Base-by-base conservation (phyloP, 2,888 invertebrate genomes). In the Zygaena filipendulae region DNA sequence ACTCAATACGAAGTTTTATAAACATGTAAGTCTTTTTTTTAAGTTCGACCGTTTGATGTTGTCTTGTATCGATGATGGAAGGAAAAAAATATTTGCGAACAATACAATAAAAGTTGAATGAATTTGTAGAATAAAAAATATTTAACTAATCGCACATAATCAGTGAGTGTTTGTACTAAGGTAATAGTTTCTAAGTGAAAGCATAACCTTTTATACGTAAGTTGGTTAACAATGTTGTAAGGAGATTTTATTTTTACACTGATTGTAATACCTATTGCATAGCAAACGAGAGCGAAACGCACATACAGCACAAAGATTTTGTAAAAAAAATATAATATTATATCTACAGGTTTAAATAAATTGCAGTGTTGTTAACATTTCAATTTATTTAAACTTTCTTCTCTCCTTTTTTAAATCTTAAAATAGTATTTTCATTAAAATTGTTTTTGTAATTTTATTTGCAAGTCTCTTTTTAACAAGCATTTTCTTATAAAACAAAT, bases 221-320 rank as follows among this genome's bases (percentile, higher is more conserved):
- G 64, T 56, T 43, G 51, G 52, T 61, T 55, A 57, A 52, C 16
- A 7, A 6, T 49, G 52, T 58, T 59, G 47, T 59, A 59, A 57
- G 49, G 37, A 63, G 38, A 59, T 58, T 60, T 63, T 67, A 66
- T 67, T 70, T 70, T 68, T 68, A 64, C 67, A 64, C 60, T 55
- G 49, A 59, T 55, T 53, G 48, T 56, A 57, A 53, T 59, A 53
- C 40, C 5, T 18, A 21, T 49, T 23, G 55, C 49, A 47, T 47
- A 44, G 51, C 45, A 45, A 45, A 47, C 37, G 36, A 34, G 36
- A 43, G 45, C 34, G 29, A 39, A 50, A 52, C 62, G 64, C 64
- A 64, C 62, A 62, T 48, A 32, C 35, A 53, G 66, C 66, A 66
- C 67, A 63, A 63, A 49, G 28, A 40, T 35, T 40, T 34, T 22